Conservation (phyloP, 2,888 invertebrate species). For the Melieria omissa region DNA sequence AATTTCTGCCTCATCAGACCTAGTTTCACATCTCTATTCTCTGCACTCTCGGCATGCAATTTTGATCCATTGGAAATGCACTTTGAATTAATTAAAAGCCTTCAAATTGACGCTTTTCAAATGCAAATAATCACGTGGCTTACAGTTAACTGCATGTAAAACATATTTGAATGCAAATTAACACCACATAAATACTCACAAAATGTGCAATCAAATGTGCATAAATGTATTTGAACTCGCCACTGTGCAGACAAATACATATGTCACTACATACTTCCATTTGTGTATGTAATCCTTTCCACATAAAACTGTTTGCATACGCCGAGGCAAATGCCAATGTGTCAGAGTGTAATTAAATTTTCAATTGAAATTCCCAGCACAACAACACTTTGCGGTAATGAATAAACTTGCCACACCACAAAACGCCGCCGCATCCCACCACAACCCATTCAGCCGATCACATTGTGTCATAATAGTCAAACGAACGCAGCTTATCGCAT, state of each 20-base stretch:
- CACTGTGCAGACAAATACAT: conserved; percentile 3
- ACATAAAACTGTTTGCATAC: neutral
- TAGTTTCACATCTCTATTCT: too few relatives aligned
- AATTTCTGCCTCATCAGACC: too few relatives aligned
- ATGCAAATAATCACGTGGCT: too few relatives aligned
- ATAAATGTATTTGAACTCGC: neutral
- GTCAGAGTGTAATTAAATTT: conserved; percentile 6
- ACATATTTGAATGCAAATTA: conserved; percentile 18
- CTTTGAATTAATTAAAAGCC: too few relatives aligned
- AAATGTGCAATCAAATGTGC: conserved; percentile 6
- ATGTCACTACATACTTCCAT: neutral
- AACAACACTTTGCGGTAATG: neutral
- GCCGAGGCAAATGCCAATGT: neutral
- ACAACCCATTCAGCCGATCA: neutral
- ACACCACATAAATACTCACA: conserved; percentile 16
- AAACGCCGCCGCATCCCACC: neutral
- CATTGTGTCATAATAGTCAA: too few relatives aligned
- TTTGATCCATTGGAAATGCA: too few relatives aligned
- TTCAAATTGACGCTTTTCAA: too few relatives aligned
- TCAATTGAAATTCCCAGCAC: neutral
- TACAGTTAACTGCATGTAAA: neutral
- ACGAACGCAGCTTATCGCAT: too few relatives aligned
- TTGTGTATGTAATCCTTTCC: neutral
- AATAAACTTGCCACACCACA: neutral
- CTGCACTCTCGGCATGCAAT: too few relatives aligned